Conservation (phyloP, 2,113 vertebrate species). For the Nansenia antarctica region DNA sequence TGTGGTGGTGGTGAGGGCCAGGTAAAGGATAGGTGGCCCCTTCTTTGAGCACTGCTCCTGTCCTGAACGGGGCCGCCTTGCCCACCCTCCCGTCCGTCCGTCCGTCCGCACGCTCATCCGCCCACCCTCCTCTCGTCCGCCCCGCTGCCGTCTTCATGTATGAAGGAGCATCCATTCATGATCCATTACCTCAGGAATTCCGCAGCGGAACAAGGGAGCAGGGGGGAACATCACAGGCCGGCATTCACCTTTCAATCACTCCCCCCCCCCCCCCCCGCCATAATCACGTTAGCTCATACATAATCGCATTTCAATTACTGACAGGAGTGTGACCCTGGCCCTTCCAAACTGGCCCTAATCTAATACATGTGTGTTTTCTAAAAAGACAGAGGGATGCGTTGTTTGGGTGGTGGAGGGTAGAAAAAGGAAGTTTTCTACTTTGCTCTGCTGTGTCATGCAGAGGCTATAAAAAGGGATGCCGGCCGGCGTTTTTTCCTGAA, state of each 20-base stretch:
- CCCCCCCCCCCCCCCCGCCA: constrained; percentile 35
- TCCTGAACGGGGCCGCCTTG: no score
- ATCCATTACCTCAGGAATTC: constrained; percentile 74
- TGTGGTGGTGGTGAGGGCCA: no score
- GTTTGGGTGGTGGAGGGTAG: constrained; percentile 38
- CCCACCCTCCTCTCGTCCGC: no score
- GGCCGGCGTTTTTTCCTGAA: constrained; percentile 62
- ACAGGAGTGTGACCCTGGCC: constrained; percentile 75
- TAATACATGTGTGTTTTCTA: constrained; percentile 76
- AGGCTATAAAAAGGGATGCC: constrained; percentile 61
- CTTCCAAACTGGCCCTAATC: constrained; percentile 71
- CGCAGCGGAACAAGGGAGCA: constrained; percentile 46
- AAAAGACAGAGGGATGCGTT: constrained; percentile 69
- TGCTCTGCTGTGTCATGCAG: constrained; percentile 69
- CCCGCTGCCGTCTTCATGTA: not conserved
- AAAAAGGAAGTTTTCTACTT: not conserved
- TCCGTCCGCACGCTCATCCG: no score
- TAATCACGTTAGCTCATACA: constrained; percentile 78
- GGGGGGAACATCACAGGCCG: constrained; percentile 62
- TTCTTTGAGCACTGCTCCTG: no score
- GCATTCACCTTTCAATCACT: constrained; percentile 72
- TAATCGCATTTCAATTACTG: constrained; percentile 79
- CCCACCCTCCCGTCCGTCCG: no score
- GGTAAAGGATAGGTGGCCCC: not conserved
- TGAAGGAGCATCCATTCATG: constrained; percentile 57